A percentile compares a stretch with the other conserved stretches of the same genome.
These are phyloP conservation scores for Spilogale gracilis DNA, from an alignment of 2,113 vertebrate genomes.

Conservation along the genomic window DNA sequence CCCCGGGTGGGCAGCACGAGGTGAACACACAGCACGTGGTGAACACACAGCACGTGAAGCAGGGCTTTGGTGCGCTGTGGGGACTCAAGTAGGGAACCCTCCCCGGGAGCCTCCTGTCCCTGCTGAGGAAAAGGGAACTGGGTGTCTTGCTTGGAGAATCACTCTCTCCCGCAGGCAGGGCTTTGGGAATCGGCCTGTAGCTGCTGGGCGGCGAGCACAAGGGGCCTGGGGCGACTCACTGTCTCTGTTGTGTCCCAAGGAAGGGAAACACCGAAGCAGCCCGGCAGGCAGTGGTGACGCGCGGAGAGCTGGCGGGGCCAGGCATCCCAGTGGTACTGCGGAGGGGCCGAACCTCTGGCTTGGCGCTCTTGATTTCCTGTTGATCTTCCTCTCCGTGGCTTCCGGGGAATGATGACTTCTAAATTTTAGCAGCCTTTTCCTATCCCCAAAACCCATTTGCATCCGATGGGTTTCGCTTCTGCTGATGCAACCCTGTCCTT, in stretches of 20 bases:
- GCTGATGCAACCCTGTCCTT: conserved; percentile 74
- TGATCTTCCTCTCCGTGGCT: conserved; percentile 58
- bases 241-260: conserved; percentile 86
- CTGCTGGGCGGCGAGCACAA: conserved; percentile 27
- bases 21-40: background rate
- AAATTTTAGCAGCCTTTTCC: conserved; percentile 91
- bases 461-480: conserved; percentile 84
- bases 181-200: background rate
- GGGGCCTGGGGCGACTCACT: conserved; percentile 69
- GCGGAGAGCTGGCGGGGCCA: conserved; percentile 80
- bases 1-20: background rate
- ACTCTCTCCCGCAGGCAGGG: background rate
- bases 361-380: conserved; percentile 68
- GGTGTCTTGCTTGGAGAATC: background rate
- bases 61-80: accelerated
- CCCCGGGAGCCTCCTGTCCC: background rate
- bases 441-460: conserved; percentile 83
- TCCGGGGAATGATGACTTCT: conserved; percentile 75
- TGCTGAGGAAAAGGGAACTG: background rate
- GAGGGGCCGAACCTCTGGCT: conserved; percentile 73
- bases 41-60: too few species aligned
- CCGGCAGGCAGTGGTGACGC: conserved; percentile 83
- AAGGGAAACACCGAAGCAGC: conserved; percentile 81
- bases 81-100: background rate
- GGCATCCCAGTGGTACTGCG: conserved; percentile 85